Conservation (phyloP, 2,888 invertebrate species). For the Drosophila leonis region DNA sequence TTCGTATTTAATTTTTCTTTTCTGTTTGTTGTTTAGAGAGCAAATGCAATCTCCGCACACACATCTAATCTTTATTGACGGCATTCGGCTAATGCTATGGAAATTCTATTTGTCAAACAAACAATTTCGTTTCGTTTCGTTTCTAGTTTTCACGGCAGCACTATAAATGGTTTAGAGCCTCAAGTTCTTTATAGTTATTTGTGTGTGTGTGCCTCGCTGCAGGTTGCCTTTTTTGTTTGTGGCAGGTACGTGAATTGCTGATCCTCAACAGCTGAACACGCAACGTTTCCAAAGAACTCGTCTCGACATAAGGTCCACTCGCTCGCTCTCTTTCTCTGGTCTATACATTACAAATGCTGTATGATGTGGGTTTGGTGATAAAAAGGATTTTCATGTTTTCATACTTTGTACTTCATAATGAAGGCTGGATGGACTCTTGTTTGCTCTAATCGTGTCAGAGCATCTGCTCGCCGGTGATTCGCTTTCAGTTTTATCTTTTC, state of each 20-base stretch:
- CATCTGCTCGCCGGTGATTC: conserved; percentile 29
- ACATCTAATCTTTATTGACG: conserved; percentile 75
- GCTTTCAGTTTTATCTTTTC: conserved; percentile 2
- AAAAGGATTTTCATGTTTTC: conserved; percentile 72
- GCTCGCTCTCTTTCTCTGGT: background rate
- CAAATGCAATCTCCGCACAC: conserved; percentile 65
- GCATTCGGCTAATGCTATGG: conserved; percentile 44
- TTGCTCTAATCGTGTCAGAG: conserved; percentile 28
- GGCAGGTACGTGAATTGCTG: conserved; percentile 54
- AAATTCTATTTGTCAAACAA: conserved; percentile 77
- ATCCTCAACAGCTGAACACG: conserved; percentile 64
- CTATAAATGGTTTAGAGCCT: conserved; percentile 45
- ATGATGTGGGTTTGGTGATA: conserved; percentile 54
- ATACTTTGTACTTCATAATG: conserved; percentile 42
- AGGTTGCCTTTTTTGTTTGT: conserved; percentile 49
- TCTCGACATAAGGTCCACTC: conserved; percentile 1
- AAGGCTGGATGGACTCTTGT: conserved; percentile 14
- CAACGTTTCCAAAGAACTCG: conserved; percentile 50
- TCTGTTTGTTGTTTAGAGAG: conserved; percentile 49
- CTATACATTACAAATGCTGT: conserved; percentile 32
- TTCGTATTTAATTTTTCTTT: conserved; percentile 18
- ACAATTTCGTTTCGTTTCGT: conserved; percentile 63
- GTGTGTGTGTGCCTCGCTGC: conserved; percentile 26
- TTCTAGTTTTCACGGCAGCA: conserved; percentile 43
- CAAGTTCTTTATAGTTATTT: background rate